These are phyloP conservation scores for Hylaeus volcanicus DNA, from an alignment of 1,140 invertebrate species.

Conservation along the genomic window DNA sequence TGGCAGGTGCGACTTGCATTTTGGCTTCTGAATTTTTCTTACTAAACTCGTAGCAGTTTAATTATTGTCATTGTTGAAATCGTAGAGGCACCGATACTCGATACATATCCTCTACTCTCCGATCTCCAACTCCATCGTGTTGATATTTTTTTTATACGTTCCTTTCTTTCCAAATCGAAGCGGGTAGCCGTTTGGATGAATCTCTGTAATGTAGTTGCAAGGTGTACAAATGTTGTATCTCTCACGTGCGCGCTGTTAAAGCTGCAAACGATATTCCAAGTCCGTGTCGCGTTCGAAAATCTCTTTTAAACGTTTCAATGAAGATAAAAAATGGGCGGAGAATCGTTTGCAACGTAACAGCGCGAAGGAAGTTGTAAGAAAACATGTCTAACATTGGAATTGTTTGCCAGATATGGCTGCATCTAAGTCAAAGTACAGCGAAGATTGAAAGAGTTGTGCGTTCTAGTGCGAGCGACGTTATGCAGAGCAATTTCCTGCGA, in stretches of 20 bases:
- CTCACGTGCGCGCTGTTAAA: conserved; percentile 20
- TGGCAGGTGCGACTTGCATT: conserved; percentile 55
- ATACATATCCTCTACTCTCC: background rate
- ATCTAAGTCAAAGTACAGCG: conserved; percentile 67
- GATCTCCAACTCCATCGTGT: conserved; percentile 14
- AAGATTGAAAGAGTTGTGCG: conserved; percentile 55
- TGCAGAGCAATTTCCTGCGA: conserved; percentile 51
- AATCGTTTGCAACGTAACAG: conserved; percentile 21
- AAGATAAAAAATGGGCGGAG: background rate
- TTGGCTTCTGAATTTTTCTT: conserved; percentile 47
- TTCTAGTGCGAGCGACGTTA: conserved; percentile 55
- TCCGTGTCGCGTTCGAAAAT: too few species aligned
- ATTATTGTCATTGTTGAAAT: conserved; percentile 40
- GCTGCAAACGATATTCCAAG: conserved; percentile 3
- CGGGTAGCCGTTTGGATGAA: conserved; percentile 9
- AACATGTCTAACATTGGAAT: conserved; percentile 66
- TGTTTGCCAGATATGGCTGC: conserved; percentile 73
- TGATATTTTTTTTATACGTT: conserved; percentile 5
- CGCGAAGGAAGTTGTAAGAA: background rate
- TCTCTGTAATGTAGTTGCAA: conserved; percentile 39
- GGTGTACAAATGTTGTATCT: conserved; percentile 25
- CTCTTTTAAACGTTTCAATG: background rate
- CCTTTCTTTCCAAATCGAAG: conserved; percentile 20
- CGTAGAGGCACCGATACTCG: conserved; percentile 39
- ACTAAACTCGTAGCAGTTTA: conserved; percentile 48